Percentiles rank a stretch among this genome's conserved stretches.
Evolutionary conservation across 1,140 invertebrate species (phyloP).

Genomic region (Brachionus rubens): DNA sequence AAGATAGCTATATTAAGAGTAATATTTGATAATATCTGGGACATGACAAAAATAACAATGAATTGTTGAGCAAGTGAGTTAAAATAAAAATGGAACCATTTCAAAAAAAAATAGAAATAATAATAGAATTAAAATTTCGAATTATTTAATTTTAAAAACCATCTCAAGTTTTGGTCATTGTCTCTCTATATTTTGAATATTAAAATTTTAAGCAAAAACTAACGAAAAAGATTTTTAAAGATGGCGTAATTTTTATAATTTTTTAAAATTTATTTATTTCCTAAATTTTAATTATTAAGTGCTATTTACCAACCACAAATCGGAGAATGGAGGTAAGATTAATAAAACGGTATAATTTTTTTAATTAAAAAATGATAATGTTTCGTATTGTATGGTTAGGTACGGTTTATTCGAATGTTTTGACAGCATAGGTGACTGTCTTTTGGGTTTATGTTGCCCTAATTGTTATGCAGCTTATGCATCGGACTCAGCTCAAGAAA

Average conservation of each 20-base stretch:
- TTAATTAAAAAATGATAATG: not conserved
- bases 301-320: conserved; percentile 21
- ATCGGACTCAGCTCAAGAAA: conserved; percentile 20
- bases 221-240: too few species aligned
- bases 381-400: not conserved
- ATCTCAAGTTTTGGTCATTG: not conserved
- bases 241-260: not conserved
- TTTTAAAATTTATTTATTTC: not conserved
- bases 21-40: too few species aligned
- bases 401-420: conserved; percentile 43
- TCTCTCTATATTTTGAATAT: not conserved
- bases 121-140: too few species aligned
- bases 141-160: too few species aligned
- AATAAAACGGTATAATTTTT: not conserved
- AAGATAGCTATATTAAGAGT: too few species aligned
- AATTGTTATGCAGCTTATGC: conserved; percentile 41
- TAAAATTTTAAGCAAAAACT: not conserved
- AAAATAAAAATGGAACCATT: too few species aligned
- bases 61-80: too few species aligned
- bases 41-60: too few species aligned
- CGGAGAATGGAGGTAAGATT: not conserved
- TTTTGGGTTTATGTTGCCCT: not conserved
- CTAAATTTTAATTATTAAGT: not conserved
- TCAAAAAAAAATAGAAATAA: too few species aligned
- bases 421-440: conserved; percentile 35